Conservation (phyloP, 1,140 invertebrate genomes). For the Trichonephila clavipes region DNA sequence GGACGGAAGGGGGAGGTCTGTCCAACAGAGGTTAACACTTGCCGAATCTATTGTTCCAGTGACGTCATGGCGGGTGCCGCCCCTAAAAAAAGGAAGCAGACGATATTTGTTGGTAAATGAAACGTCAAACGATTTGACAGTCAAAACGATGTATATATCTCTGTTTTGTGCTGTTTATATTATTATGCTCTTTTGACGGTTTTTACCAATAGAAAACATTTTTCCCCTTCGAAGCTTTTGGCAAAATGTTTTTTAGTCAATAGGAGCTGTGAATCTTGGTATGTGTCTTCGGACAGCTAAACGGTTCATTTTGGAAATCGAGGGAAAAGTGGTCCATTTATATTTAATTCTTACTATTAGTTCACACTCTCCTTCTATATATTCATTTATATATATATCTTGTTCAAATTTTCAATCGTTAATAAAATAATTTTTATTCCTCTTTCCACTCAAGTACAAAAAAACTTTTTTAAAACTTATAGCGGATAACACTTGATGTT, state of each 20-base stretch:
- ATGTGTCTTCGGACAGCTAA: no score
- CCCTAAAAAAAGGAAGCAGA: conserved; percentile 44
- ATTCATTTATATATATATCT: no score
- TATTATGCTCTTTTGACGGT: conserved; percentile 7
- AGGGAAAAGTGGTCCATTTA: no score
- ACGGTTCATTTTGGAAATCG: no score
- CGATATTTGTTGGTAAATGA: conserved; percentile 37
- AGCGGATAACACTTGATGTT: no score
- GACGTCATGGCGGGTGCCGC: conserved; percentile 59
- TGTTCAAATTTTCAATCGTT: no score
- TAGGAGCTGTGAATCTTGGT: background rate
- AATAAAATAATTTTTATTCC: no score
- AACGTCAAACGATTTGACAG: conserved; percentile 50
- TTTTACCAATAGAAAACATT: background rate
- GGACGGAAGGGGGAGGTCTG: conserved; percentile 46
- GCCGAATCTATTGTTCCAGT: conserved; percentile 45
- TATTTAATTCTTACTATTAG: no score
- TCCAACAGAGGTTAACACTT: conserved; percentile 51
- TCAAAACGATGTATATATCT: background rate
- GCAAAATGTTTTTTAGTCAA: background rate
- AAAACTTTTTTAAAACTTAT: no score
- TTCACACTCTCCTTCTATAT: no score
- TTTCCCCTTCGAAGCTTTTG: background rate
- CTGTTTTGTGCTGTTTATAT: background rate
- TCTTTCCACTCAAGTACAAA: no score